Evolutionary conservation across 1,140 invertebrate genomes (phyloP).

Genomic region (Trachymyrmex cornetzi): DNA sequence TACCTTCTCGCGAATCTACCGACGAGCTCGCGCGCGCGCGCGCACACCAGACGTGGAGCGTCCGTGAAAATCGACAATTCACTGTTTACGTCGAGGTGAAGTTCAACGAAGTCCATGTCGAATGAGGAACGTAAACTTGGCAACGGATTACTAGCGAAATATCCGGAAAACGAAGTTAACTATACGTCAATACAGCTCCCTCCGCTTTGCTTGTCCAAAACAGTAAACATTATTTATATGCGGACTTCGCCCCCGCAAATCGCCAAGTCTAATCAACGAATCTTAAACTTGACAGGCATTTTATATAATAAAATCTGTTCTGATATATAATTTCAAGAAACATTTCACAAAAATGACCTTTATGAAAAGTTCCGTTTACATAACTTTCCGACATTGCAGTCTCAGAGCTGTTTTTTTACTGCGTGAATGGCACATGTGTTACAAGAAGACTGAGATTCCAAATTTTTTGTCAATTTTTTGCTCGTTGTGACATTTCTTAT

Average conservation of each 20-base stretch:
- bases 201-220: not conserved
- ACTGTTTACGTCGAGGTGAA: conserved; percentile 55
- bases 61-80: conserved; percentile 60
- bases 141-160: conserved; percentile 8
- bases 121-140: conserved; percentile 37
- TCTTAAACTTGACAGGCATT: not conserved
- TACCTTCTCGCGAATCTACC: conserved; percentile 57
- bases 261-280: conserved; percentile 1
- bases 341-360: not conserved
- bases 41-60: conserved; percentile 14
- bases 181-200: conserved; percentile 10
- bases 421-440: not conserved
- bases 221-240: not conserved
- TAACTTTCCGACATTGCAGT: not conserved
- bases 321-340: not conserved
- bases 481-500: not conserved
- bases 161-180: conserved; percentile 34
- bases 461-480: conserved; percentile 6
- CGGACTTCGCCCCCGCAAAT: not conserved
- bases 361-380: not conserved
- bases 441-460: not conserved
- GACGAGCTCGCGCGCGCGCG: conserved; percentile 29
- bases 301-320: not conserved
- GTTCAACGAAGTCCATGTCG: conserved; percentile 47
- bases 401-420: not conserved